These are phyloP conservation scores for Argyrosomus regius DNA, from an alignment of 2,797 vertebrate genomes.

Conservation along the genomic window DNA sequence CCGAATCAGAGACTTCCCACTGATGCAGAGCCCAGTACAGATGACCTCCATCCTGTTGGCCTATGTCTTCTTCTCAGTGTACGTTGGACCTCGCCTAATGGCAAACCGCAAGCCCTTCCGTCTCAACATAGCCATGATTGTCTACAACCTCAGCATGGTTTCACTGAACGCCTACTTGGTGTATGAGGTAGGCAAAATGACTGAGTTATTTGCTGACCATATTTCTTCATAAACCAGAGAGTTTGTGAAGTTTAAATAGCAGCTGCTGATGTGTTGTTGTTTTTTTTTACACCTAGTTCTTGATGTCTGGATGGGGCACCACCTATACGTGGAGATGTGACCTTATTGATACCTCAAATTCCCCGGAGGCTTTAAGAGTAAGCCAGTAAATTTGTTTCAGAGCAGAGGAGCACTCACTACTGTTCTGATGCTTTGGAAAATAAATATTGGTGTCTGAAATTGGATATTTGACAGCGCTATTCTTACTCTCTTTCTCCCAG, in stretches of 20 bases:
- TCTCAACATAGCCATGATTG: slow-evolving; percentile 92
- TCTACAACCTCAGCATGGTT: slow-evolving; percentile 96
- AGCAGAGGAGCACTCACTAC: no score
- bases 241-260: neutral
- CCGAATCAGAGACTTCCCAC: slow-evolving; percentile 89
- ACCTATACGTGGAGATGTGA: slow-evolving; percentile 96
- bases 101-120: slow-evolving; percentile 92
- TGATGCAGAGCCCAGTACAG: slow-evolving; percentile 91
- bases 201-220: neutral
- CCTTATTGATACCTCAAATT: slow-evolving; percentile 89
- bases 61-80: slow-evolving; percentile 90
- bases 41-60: slow-evolving; percentile 90
- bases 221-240: neutral
- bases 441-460: neutral
- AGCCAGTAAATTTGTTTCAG: slow-evolving; percentile 54
- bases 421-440: neutral
- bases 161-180: slow-evolving; percentile 92
- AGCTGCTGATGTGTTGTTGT: slow-evolving; percentile 17
- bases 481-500: slow-evolving; percentile 76
- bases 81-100: slow-evolving; percentile 93
- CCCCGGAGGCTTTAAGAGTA: slow-evolving; percentile 91
- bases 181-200: slow-evolving; percentile 89
- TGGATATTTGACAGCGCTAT: slow-evolving; percentile 4
- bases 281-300: slow-evolving; percentile 84
- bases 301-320: slow-evolving; percentile 96